Conservation (phyloP, 2,113 vertebrate genomes). For the Sinosuthora webbiana region DNA sequence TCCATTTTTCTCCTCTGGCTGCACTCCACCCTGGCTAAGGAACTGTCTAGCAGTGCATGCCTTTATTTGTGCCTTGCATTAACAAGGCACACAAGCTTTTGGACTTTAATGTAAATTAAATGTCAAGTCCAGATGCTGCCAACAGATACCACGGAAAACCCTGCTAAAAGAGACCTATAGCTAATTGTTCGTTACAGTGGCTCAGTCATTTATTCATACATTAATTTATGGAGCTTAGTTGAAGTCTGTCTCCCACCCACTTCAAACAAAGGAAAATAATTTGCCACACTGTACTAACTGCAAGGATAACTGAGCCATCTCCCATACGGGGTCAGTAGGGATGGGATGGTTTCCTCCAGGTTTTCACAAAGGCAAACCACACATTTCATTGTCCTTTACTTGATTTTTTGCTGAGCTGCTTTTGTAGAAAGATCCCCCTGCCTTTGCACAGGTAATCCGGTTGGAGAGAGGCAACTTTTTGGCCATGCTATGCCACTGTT, state of each 20-base stretch:
- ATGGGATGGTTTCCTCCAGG: slow-evolving; percentile 58
- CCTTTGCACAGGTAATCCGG: not conserved
- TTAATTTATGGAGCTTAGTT: slow-evolving; percentile 66
- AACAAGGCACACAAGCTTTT: slow-evolving; percentile 35
- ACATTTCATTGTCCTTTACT: slow-evolving; percentile 62
- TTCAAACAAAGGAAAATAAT: slow-evolving; percentile 81
- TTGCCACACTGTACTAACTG: slow-evolving; percentile 60
- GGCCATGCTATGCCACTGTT: not conserved
- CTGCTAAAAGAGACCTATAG: slow-evolving; percentile 44
- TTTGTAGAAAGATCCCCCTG: not conserved
- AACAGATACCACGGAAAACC: slow-evolving; percentile 7
- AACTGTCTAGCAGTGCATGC: slow-evolving; percentile 51
- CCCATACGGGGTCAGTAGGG: slow-evolving; percentile 27
- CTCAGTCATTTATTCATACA: slow-evolving; percentile 47
- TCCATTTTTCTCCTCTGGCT: slow-evolving; percentile 71
- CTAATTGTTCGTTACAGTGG: slow-evolving; percentile 65
- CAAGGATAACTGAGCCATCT: slow-evolving; percentile 46
- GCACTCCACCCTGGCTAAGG: slow-evolving; percentile 65
- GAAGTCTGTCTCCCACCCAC: slow-evolving; percentile 71
- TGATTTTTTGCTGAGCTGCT: slow-evolving; percentile 30
- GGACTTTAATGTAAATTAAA: slow-evolving; percentile 47
- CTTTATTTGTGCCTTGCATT: slow-evolving; percentile 37
- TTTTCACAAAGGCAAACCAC: slow-evolving; percentile 61
- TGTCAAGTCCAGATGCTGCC: slow-evolving; percentile 53
- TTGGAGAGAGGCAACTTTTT: slow-evolving; percentile 20